A percentile compares a stretch with the other conserved stretches of the same genome.
Evolutionary conservation across 2,797 vertebrate genomes (phyloP).

Genomic region (Buceros bicornis): DNA sequence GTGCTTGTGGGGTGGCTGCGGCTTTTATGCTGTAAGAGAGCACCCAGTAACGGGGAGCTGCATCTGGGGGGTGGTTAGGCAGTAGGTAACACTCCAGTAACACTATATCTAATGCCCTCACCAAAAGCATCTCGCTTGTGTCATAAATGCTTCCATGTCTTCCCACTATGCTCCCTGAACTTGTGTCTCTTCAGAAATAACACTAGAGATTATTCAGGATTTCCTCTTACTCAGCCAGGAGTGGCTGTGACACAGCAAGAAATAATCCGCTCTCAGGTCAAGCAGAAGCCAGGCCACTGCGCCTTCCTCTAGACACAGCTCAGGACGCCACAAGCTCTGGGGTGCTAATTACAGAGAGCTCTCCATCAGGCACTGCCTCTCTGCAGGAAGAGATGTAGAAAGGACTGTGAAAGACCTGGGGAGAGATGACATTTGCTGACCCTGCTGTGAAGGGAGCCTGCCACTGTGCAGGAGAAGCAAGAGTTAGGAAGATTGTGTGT

Average conservation of each 20-base stretch:
- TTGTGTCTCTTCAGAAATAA: slow-evolving; percentile 19
- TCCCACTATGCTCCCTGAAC: not conserved
- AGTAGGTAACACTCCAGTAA: not conserved
- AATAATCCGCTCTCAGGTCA: slow-evolving; percentile 19
- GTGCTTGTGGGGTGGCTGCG: not conserved
- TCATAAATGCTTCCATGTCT: not conserved
- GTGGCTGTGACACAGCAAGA: slow-evolving; percentile 53
- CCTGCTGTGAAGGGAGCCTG: not conserved
- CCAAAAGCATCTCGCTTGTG: not conserved
- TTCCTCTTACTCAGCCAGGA: slow-evolving; percentile 49
- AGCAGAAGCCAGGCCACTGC: not conserved
- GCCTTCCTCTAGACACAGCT: not conserved
- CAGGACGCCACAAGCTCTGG: not conserved
- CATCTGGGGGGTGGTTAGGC: not conserved
- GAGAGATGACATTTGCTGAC: not conserved
- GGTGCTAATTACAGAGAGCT: not conserved
- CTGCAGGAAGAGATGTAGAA: not conserved
- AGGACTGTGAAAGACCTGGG: not conserved
- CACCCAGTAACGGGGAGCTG: not conserved
- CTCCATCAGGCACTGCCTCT: fast-evolving
- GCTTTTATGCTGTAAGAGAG: not conserved
- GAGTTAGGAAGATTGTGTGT: not conserved
- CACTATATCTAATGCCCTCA: not conserved
- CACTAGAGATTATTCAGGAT: slow-evolving; percentile 24
- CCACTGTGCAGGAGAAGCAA: not conserved